Conservation (phyloP, 2,797 vertebrate species). For the Acanthiza pusilla region DNA sequence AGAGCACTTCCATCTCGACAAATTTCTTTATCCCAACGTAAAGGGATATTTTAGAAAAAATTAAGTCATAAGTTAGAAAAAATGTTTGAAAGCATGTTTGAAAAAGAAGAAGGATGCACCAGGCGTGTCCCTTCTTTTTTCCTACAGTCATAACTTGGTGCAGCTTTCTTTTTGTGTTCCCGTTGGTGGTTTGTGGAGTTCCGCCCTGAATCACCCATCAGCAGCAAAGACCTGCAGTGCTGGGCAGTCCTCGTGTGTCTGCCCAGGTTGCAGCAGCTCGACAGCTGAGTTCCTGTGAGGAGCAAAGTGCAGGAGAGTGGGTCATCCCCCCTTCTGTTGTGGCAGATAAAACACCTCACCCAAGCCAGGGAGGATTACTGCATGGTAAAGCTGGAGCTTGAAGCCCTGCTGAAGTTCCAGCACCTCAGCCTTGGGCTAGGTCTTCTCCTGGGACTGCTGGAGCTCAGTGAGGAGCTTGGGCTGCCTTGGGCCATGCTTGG, state of each 20-base stretch:
- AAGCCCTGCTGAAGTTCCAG: background rate
- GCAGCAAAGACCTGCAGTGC: background rate
- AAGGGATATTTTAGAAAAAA: background rate
- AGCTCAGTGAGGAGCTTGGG: background rate
- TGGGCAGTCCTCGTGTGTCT: fast-evolving
- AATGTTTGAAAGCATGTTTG: background rate
- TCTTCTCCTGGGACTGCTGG: background rate
- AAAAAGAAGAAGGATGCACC: background rate
- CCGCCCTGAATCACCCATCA: background rate
- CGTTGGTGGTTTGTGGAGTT: background rate
- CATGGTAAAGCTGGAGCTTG: background rate
- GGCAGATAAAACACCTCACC: background rate
- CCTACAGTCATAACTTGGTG: background rate
- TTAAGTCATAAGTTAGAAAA: background rate
- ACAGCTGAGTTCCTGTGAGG: background rate
- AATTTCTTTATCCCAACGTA: background rate
- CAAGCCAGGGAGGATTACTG: background rate
- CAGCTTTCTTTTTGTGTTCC: background rate
- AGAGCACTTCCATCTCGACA: background rate
- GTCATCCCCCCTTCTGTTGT: background rate
- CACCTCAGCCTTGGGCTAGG: background rate
- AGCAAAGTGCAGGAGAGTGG: background rate
- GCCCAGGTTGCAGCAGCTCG: background rate
- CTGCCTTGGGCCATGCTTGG: background rate
- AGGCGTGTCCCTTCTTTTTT: background rate